Evolutionary conservation across 2,113 vertebrate species (phyloP), one percentile per base, ranked within the genome.

Genomic region (Patagioenas fasciata): DNA sequence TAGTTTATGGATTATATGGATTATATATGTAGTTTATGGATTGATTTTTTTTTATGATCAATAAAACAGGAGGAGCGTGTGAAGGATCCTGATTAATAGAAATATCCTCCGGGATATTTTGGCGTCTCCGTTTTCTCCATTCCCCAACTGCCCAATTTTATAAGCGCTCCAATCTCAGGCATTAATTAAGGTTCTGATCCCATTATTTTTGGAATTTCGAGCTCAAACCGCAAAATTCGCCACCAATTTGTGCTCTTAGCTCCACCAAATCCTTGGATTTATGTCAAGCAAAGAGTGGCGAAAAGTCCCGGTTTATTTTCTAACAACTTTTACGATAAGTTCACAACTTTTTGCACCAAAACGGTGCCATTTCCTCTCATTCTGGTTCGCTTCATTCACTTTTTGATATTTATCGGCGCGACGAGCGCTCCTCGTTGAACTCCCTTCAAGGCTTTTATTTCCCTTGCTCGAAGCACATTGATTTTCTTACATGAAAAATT

Each of bases 401-500:
- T 77, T 29, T 15, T 83, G 62, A 48, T 73, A 7, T 5, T 79
- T 66, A 34, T 20, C 15, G 47, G 91, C n/a, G 15, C 57, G 44
- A 57, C 0, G 12, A 84, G n/a, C 29, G 31, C 26, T 61, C 18
- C 34, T 48, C 56, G 13, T 34, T 34, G 73, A 89, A 56, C 47
- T 16, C 66, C 29, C 61, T 53, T 60, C 44, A 12, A 61, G 66
- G 34, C 48, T 31, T 58, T 38, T 44, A 24, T 78, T 83, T 83
- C 11, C 58, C 57, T 66, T 67, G 53, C 53, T 40, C 23, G 19
- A 56, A 73, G 64, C 11, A 3, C 31, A 50, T 66, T 56, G 80
- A 93, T 79, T 80, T 79, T 66, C 44, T 79, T 84, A 10, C 85
- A 66, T 79, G 48, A 67, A 89, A 93, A 88, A 79, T 73, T 36